These are phyloP conservation scores for Sterrhoptilus dennistouni DNA, from an alignment of 2,113 vertebrate genomes.

Conservation along the genomic window DNA sequence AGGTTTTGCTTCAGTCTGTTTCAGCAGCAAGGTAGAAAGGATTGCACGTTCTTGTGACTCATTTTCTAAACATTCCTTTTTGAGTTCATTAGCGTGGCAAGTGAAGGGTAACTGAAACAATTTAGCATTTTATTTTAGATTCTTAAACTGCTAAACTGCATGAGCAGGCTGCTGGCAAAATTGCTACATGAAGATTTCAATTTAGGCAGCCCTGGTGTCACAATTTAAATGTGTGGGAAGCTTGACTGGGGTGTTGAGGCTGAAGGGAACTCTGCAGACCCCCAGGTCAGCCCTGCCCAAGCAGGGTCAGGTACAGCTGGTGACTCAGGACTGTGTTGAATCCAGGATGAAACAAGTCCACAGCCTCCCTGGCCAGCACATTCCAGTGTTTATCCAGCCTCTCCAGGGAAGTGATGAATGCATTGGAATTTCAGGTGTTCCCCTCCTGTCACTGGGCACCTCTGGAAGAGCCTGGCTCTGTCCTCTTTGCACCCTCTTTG, in stretches of 20 bases:
- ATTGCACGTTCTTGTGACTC: neutral
- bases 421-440: neutral
- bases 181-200: neutral
- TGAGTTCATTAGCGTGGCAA: neutral
- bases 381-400: neutral
- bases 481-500: neutral
- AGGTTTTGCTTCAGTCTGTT: neutral
- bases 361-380: neutral
- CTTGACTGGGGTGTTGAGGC: neutral
- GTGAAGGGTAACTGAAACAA: neutral
- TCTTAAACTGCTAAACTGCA: neutral
- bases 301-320: neutral
- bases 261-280: too few relatives aligned
- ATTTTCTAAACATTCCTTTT: neutral
- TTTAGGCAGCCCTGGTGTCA: neutral
- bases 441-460: neutral
- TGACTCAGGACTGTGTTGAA: fast-evolving
- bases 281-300: neutral
- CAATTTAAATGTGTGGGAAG: neutral
- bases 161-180: neutral
- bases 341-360: neutral
- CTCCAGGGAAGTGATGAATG: neutral
- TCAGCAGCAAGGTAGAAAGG: neutral
- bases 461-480: neutral
- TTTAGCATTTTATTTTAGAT: neutral